Base-by-base conservation (phyloP, 2,797 vertebrate genomes). In the Macrochelys suwanniensis region DNA sequence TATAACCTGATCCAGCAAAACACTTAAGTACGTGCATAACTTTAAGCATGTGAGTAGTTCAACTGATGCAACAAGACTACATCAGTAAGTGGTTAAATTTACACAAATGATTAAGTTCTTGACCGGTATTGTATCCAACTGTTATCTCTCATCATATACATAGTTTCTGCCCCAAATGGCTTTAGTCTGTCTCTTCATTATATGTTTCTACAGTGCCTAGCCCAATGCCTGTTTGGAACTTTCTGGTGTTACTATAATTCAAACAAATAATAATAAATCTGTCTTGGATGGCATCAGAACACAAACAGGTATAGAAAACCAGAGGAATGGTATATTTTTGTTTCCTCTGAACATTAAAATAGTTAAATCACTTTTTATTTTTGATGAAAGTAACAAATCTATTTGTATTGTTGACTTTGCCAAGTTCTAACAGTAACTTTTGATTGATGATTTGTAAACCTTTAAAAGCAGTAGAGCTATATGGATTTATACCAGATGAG, bases 361-460 rank as follows among this genome's bases (percentile, higher is more conserved):
- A 16, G 12, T 76, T 47, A 76, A 76, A 76, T 76, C 11, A 45
- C 23, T 37, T 71, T 71, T 71, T 47, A 76, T 33, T 68, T 68
- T 37, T 65, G 61, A 19, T 37, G n/a, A 68, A 28, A 61, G 6
- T 61, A 61, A 61, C 59, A 93, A 93, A 12, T 0, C 0, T 11
- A 1, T 77, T 45, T 0, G 0, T 21, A 93, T 12, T 50, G 13
- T n/a, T 80, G 31, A 71, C 80, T 79, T 94, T 89, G 15, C 81
- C 45, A 82, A 23, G 23, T 89, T 86, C 78, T 87, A n/a, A 53
- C 85, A 56, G 21, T 0, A 8, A 19, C n/a, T 91, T 92, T 85
- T 89, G 37, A 8, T 23, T 84, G 85, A 89, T 68, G 12, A 89
- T 71, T 89, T 84, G 56, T 82, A 94, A 96, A 84, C 71, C n/a